These are phyloP conservation scores for Manis pentadactyla DNA, from an alignment of 2,797 vertebrate species.

Conservation along the genomic window DNA sequence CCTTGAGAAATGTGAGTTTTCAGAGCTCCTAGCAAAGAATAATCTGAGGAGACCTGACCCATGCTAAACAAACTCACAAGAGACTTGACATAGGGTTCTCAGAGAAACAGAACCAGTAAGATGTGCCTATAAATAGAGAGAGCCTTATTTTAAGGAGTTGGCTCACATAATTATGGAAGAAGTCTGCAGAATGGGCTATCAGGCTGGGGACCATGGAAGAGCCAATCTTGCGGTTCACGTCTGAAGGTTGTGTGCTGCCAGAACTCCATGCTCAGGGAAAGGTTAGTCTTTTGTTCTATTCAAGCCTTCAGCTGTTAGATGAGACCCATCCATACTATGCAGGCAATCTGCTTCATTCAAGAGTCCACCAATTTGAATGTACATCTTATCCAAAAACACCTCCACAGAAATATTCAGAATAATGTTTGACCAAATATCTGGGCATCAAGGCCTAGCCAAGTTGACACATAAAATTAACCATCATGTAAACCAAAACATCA, in stretches of 20 bases:
- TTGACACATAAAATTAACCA: neutral
- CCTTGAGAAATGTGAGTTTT: constrained; percentile 23
- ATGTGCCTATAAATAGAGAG: neutral
- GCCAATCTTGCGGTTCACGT: neutral
- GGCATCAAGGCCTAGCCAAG: neutral
- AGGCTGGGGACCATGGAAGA: neutral
- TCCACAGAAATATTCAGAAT: neutral
- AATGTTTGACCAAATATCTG: neutral
- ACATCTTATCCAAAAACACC: neutral
- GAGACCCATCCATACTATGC: neutral
- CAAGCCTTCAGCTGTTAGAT: neutral
- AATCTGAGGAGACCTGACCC: constrained; percentile 31
- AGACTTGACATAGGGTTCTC: constrained; percentile 17
- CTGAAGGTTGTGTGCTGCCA: neutral
- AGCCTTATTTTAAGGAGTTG: neutral
- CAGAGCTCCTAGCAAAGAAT: neutral
- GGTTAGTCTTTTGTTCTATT: neutral
- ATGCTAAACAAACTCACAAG: constrained; percentile 41
- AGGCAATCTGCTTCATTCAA: neutral
- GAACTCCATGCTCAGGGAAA: neutral
- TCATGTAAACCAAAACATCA: constrained; percentile 47
- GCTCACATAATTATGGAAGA: neutral
- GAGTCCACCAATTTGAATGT: neutral
- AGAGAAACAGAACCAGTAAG: neutral
- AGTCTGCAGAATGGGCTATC: neutral